phyloP scores from a whole-genome alignment of 1,140 invertebrate species.

The Diuraphis noxia region DNA sequence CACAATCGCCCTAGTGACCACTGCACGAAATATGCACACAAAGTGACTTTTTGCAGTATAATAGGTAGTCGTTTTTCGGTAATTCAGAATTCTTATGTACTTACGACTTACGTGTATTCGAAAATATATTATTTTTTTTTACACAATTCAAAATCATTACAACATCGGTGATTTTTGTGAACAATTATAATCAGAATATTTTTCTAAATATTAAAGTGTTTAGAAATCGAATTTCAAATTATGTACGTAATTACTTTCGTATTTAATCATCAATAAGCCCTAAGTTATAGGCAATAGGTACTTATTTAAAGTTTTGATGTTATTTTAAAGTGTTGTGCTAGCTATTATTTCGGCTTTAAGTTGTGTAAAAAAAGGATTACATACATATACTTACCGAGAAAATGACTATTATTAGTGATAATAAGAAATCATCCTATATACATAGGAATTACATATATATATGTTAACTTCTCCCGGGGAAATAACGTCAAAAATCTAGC shows the following conservation, averaged over 20 bases:
- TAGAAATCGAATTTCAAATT: not conserved
- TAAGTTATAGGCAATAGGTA: no score
- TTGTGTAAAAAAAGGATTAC: not conserved
- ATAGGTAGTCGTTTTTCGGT: not conserved
- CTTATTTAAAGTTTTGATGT: not conserved
- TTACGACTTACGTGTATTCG: no score
- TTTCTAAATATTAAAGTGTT: not conserved
- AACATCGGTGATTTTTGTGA: no score
- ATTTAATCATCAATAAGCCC: no score
- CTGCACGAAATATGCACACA: not conserved
- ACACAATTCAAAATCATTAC: no score
- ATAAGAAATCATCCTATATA: not conserved
- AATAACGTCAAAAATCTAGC: no score
- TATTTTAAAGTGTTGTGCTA: not conserved
- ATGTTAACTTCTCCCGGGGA: no score
- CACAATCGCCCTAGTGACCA: constrained; percentile 45
- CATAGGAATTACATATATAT: no score
- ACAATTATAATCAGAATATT: no score
- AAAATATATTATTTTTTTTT: no score
- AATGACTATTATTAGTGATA: not conserved
- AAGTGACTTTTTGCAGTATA: not conserved
- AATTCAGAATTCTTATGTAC: not conserved
- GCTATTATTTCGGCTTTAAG: not conserved
- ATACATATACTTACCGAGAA: not conserved
- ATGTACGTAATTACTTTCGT: no score